Evolutionary conservation across 2,888 invertebrate species (phyloP), one percentile per base, ranked within the genome.

Genomic region (Drepanosiphum platanoidis): DNA sequence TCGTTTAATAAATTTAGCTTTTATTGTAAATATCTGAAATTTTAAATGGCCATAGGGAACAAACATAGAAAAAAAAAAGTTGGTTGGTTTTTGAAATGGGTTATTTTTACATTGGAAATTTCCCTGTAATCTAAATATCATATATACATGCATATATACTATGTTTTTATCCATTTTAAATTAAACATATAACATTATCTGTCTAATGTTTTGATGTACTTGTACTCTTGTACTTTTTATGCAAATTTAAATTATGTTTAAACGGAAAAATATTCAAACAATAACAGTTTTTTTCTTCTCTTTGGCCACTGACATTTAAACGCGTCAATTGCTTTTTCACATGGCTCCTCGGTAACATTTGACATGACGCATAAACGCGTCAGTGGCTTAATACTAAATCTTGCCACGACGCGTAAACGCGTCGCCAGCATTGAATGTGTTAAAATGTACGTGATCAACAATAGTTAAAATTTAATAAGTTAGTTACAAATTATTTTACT

Each of bases 351-450:
- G 22, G 66, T 68, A 68, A 34, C 32, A 68, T 34, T 68, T 2
- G 66, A 68, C 34, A 34, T 68, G 66, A 68, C 36, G 11, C 36
- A 22, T 36, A 36, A 70, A 70, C 36, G 34, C 36, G 70, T 70
- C 70, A 13, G 11, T 5, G 36, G 4, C 36, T 4, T 2, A 36
- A 70, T n/a, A 70, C 70, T 36, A 36, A 18, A n/a, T 22, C n/a
- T 70, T n/a, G 11, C 22, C 34, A 70, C n/a, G 70, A 70, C 70
- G 36, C n/a, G n/a, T 36, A n/a, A 36, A 70, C n/a, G 70, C n/a
- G 70, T 36, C 70, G 11, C 36, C 36, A n/a, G 36, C 70, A 11
- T 70, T 70, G n/a, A 70, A 70, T 70, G 66, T 66, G 32, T 32
- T 66, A 66, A 61, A 66, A 8, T 9, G 39, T 39, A 39, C 9